Conservation (phyloP, 1,140 invertebrate genomes). For the Heliothis subflexa region DNA sequence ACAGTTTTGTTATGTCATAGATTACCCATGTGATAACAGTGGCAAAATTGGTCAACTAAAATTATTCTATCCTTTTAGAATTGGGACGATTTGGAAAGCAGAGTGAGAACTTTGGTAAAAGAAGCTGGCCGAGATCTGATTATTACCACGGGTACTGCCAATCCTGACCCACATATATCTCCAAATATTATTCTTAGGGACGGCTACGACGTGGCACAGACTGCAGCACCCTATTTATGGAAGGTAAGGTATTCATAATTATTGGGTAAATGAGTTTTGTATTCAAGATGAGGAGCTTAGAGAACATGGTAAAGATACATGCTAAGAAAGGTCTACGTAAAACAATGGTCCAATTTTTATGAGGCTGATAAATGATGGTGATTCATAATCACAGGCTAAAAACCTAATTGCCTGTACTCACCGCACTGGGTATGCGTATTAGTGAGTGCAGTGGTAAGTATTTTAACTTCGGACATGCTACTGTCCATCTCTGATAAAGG, state of each 20-base stretch:
- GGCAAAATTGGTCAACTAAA: not conserved
- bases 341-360: not conserved
- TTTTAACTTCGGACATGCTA: too few species aligned
- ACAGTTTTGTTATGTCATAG: too few species aligned
- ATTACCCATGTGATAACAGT: too few species aligned
- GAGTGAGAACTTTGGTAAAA: conserved; percentile 61
- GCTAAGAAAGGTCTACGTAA: too few species aligned
- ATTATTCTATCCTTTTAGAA: conserved; percentile 57
- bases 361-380: not conserved
- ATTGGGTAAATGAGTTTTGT: too few species aligned
- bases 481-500: too few species aligned
- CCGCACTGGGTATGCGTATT: too few species aligned
- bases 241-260: conserved; percentile 62
- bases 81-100: conserved; percentile 71
- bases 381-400: too few species aligned
- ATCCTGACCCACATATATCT: not conserved
- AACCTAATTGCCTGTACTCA: too few species aligned
- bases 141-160: conserved; percentile 65
- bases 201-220: conserved; percentile 34
- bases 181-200: not conserved
- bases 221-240: conserved; percentile 71
- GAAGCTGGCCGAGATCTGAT: conserved; percentile 52
- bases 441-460: too few species aligned
- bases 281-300: too few species aligned
- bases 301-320: too few species aligned